phyloP scores from a whole-genome alignment of 1,140 invertebrate genomes.

The Eulimnadia texana region DNA sequence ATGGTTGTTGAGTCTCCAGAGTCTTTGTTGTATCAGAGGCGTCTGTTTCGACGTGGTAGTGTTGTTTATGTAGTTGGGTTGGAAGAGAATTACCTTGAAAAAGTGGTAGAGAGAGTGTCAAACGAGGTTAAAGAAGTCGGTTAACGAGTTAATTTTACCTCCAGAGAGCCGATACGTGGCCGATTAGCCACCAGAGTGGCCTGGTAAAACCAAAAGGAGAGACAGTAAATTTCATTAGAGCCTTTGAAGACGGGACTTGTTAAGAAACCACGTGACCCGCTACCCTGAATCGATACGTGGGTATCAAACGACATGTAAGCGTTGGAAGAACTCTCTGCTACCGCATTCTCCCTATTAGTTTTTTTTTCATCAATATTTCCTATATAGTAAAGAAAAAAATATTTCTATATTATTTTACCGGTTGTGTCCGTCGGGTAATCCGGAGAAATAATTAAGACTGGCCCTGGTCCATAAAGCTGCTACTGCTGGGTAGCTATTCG shows the following conservation, averaged over 20 bases:
- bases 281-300: not conserved
- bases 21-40: not conserved
- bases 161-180: slow-evolving; percentile 8
- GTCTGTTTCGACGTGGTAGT: not conserved
- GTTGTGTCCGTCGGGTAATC: slow-evolving; percentile 1
- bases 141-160: not conserved
- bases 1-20: slow-evolving; percentile 11
- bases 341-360: not conserved
- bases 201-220: slow-evolving; percentile 14
- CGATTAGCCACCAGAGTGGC: not conserved
- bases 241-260: not conserved
- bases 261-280: slow-evolving; percentile 10
- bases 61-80: not conserved
- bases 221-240: slow-evolving; percentile 2
- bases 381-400: too few relatives aligned
- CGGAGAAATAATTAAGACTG: not conserved
- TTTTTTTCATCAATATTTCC: too few relatives aligned
- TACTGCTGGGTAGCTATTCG: slow-evolving; percentile 6
- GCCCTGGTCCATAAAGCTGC: slow-evolving; percentile 9
- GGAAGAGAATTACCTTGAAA: slow-evolving; percentile 3
- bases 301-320: slow-evolving; percentile 13
- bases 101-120: not conserved
- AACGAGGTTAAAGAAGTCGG: not conserved
- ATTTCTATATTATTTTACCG: not conserved
- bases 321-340: not conserved